phyloP scores from a whole-genome alignment of 1,140 invertebrate species.

The Panonychus citri region DNA sequence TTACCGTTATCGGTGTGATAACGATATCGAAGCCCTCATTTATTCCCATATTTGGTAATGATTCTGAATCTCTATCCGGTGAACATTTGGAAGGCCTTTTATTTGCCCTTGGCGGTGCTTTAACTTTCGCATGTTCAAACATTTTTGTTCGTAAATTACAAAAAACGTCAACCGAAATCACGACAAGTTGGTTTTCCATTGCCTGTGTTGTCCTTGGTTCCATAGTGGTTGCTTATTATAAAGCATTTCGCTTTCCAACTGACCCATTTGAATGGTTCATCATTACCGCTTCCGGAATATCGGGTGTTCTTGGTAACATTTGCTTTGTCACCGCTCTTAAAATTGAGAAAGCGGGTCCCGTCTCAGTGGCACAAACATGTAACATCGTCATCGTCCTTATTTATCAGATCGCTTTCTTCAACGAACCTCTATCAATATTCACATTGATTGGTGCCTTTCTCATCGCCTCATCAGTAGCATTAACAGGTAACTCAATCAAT shows the following conservation, averaged over 20 bases:
- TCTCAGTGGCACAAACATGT: constrained; percentile 58
- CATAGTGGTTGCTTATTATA: not conserved
- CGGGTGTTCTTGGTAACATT: not conserved
- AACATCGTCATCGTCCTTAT: constrained; percentile 68
- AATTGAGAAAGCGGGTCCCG: constrained; percentile 56
- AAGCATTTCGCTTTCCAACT: not conserved
- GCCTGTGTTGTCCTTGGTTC: not conserved
- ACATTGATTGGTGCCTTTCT: constrained; percentile 5
- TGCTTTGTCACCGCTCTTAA: not conserved
- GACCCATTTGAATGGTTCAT: not conserved
- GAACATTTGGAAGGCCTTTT: not conserved
- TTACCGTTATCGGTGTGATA: constrained; percentile 26
- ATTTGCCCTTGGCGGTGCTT: not conserved
- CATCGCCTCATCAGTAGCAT: not conserved
- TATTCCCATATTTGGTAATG: not conserved
- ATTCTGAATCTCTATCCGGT: not conserved
- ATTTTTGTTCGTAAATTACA: constrained; percentile 38
- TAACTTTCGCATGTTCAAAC: not conserved
- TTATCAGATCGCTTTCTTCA: constrained; percentile 8
- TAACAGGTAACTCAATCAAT: not conserved
- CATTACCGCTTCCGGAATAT: not conserved
- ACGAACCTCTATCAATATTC: constrained; percentile 3
- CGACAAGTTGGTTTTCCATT: constrained; percentile 31
- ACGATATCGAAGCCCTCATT: constrained; percentile 20
- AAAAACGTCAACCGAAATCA: constrained; percentile 50